These are phyloP conservation scores for Nannospalax galili DNA, from an alignment of 2,113 vertebrate genomes.

Conservation along the genomic window DNA sequence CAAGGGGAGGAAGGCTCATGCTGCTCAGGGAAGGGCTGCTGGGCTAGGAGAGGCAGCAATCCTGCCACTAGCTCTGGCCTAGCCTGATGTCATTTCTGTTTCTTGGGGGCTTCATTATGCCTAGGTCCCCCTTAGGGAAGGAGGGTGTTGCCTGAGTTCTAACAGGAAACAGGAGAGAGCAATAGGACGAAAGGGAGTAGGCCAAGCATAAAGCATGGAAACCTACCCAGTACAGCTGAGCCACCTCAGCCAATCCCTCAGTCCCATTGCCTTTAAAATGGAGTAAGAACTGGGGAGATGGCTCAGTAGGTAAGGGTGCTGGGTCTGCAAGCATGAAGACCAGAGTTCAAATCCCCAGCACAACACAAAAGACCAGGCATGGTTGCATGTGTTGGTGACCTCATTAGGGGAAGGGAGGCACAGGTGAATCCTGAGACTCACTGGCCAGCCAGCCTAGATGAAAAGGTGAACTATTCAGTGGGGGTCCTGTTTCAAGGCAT, in stretches of 20 bases:
- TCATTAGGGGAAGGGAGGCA: neutral
- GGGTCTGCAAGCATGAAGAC: neutral
- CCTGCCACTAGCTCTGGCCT: neutral
- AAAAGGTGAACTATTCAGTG: neutral
- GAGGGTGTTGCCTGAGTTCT: neutral
- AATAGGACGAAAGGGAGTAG: neutral
- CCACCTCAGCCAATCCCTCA: neutral
- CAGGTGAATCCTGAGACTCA: neutral
- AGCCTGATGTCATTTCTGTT: neutral
- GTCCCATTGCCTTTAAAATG: neutral
- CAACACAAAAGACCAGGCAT: neutral
- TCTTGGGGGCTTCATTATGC: neutral
- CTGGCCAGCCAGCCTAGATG: neutral
- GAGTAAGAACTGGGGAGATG: neutral
- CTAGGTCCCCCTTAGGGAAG: neutral
- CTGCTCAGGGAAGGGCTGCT: neutral
- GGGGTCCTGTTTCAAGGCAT: neutral
- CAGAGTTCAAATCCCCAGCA: neutral
- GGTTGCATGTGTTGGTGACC: neutral
- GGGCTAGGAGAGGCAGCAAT: neutral
- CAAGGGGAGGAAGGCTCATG: neutral
- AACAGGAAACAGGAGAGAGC: neutral
- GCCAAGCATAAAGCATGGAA: neutral
- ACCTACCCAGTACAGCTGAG: neutral
- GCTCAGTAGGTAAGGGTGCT: neutral